Evolutionary conservation across 2,113 vertebrate genomes (phyloP).

Genomic region (Etheostoma spectabile): DNA sequence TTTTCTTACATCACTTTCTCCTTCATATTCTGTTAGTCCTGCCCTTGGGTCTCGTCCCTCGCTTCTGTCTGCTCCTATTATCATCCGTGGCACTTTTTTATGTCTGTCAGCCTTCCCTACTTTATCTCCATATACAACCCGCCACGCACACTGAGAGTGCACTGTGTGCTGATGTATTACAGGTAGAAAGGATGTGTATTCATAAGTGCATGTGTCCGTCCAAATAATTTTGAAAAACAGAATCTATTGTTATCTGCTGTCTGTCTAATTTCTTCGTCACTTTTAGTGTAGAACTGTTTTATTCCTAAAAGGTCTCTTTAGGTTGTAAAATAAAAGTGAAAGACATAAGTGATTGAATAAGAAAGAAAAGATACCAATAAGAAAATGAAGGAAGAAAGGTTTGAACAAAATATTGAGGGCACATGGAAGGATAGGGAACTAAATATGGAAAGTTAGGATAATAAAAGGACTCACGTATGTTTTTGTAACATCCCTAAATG

Average conservation of each 20-base stretch:
- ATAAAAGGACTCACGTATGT: conserved; percentile 1
- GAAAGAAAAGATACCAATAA: neutral
- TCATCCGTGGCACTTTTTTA: conserved; percentile 19
- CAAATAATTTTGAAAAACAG: neutral
- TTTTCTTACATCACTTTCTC: conserved; percentile 17
- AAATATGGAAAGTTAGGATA: conserved; percentile 19
- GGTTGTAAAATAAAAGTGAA: neutral
- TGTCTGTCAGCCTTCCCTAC: conserved; percentile 40
- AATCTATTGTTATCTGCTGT: too few species aligned
- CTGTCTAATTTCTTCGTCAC: neutral
- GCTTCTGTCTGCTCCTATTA: conserved; percentile 58
- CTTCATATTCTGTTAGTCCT: conserved; percentile 13
- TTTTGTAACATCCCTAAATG: conserved; percentile 12
- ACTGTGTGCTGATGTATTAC: conserved; percentile 37
- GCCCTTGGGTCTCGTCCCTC: conserved; percentile 55
- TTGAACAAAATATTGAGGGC: conserved; percentile 13
- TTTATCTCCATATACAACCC: conserved; percentile 48
- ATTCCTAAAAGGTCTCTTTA: neutral
- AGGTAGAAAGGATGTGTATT: conserved; percentile 26
- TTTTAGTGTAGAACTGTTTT: neutral
- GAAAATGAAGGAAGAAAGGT: neutral
- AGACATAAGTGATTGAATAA: neutral
- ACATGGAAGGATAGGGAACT: neutral
- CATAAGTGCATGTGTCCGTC: conserved; percentile 2
- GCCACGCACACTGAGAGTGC: neutral